These are phyloP conservation scores for Pungitius pungitius DNA, from an alignment of 2,113 vertebrate species.

Conservation along the genomic window DNA sequence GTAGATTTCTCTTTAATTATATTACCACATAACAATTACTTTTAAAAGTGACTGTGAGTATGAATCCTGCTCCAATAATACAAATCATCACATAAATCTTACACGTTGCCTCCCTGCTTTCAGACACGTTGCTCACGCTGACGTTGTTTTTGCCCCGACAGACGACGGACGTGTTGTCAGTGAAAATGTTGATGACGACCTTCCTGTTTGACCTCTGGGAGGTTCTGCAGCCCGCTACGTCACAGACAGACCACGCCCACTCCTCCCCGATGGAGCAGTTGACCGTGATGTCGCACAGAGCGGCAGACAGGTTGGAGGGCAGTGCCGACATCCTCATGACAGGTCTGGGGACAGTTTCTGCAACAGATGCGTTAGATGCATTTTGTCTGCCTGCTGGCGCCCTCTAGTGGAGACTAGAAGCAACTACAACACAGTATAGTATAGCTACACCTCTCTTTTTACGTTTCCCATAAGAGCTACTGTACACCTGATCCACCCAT, in stretches of 20 bases:
- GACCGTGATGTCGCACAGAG: conserved; percentile 47
- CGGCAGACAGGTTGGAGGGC: conserved; percentile 30
- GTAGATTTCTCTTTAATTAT: too few relatives aligned
- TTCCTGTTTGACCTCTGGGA: not conserved
- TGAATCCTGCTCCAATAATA: not conserved
- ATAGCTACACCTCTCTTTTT: too few relatives aligned
- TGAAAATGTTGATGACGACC: conserved; percentile 56
- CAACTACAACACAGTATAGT: too few relatives aligned
- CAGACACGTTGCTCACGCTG: conserved; percentile 27
- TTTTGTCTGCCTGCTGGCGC: not conserved
- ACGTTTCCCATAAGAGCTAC: too few relatives aligned
- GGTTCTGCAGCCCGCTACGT: conserved; percentile 6
- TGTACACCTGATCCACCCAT: too few relatives aligned
- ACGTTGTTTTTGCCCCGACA: conserved; percentile 66
- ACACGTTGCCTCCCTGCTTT: conserved; percentile 19
- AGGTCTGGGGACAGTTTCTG: conserved; percentile 56
- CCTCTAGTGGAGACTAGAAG: not conserved
- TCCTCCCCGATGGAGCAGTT: conserved; percentile 63
- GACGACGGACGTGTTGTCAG: not conserved
- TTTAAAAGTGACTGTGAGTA: too few relatives aligned
- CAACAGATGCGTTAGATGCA: not conserved
- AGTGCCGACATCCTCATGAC: not conserved
- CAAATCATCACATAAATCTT: conserved; percentile 19
- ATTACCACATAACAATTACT: too few relatives aligned
- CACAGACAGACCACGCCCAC: conserved; percentile 44